Conservation (phyloP, 2,888 invertebrate species). For the Agriotes lineatus region DNA sequence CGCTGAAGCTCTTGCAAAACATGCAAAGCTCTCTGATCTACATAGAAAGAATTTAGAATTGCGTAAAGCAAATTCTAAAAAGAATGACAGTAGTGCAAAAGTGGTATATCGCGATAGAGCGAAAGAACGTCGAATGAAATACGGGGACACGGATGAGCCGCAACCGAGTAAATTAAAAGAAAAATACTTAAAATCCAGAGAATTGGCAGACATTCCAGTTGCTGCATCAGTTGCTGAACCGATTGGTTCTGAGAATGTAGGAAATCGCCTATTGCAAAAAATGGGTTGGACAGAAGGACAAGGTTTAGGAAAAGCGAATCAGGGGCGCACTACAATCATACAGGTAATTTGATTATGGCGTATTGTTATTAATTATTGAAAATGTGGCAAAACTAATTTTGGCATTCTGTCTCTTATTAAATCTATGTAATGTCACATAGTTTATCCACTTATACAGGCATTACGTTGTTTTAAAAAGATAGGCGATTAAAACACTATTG, state of each 20-base stretch:
- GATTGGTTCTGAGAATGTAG: slow-evolving; percentile 90
- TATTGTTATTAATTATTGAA: not conserved
- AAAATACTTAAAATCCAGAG: slow-evolving; percentile 75
- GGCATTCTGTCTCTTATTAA: no score
- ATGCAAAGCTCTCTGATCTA: slow-evolving; percentile 92
- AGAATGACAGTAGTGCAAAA: slow-evolving; percentile 50
- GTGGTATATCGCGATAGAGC: slow-evolving; percentile 92
- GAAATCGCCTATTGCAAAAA: slow-evolving; percentile 94
- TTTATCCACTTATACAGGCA: no score
- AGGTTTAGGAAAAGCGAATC: slow-evolving; percentile 93
- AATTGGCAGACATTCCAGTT: slow-evolving; percentile 66
- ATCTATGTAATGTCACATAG: no score
- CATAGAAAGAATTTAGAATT: slow-evolving; percentile 89
- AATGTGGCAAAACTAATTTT: no score
- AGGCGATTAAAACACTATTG: no score
- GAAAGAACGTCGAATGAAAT: slow-evolving; percentile 93
- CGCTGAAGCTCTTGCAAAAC: slow-evolving; percentile 88
- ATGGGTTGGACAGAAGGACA: slow-evolving; percentile 99
- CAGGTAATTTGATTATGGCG: no score
- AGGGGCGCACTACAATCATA: slow-evolving; percentile 93
- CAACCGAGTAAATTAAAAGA: slow-evolving; percentile 80
- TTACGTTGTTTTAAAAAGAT: no score
- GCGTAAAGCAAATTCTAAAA: slow-evolving; percentile 53
- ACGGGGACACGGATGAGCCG: slow-evolving; percentile 88
- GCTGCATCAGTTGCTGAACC: slow-evolving; percentile 75